Evolutionary conservation across 2,888 invertebrate genomes (phyloP).

Genomic region (Sphaerophoria rueppellii): DNA sequence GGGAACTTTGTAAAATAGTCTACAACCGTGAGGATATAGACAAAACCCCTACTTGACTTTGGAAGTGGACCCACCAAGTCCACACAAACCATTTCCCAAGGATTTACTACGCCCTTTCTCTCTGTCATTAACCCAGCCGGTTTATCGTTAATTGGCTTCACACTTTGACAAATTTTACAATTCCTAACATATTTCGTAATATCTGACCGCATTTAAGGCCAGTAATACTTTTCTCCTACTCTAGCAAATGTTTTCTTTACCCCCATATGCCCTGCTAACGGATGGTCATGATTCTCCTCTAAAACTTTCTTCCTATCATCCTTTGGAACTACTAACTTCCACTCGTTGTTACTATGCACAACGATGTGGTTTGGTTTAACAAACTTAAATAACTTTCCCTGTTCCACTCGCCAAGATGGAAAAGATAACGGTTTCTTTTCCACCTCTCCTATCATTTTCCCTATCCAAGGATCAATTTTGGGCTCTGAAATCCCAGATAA

Average conservation of each 20-base stretch:
- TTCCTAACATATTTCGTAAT: background rate
- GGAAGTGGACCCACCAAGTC: constrained; percentile 50
- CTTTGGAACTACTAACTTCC: background rate
- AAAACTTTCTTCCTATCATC: constrained; percentile 6
- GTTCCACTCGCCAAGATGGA: background rate
- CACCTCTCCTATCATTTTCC: background rate
- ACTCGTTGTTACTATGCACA: background rate
- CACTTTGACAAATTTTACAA: background rate
- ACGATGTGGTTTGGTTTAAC: background rate
- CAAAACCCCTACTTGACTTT: constrained; percentile 25
- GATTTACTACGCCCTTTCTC: constrained; percentile 7
- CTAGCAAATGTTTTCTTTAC: background rate
- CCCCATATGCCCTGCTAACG: constrained; percentile 29
- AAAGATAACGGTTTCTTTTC: constrained; percentile 20
- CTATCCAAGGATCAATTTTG: background rate
- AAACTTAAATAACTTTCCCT: constrained; percentile 4
- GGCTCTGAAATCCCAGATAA: constrained; percentile 1
- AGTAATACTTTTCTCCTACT: background rate
- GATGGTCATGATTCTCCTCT: constrained; percentile 16
- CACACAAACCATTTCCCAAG: constrained; percentile 36
- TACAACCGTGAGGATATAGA: constrained; percentile 35
- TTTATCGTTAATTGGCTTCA: background rate
- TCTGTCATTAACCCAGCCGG: constrained; percentile 10
- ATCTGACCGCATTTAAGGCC: background rate
- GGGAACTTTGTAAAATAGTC: constrained; percentile 56